These are phyloP conservation scores for Invenusta paracnida DNA, from an alignment of 2,888 invertebrate genomes.

Conservation along the genomic window DNA sequence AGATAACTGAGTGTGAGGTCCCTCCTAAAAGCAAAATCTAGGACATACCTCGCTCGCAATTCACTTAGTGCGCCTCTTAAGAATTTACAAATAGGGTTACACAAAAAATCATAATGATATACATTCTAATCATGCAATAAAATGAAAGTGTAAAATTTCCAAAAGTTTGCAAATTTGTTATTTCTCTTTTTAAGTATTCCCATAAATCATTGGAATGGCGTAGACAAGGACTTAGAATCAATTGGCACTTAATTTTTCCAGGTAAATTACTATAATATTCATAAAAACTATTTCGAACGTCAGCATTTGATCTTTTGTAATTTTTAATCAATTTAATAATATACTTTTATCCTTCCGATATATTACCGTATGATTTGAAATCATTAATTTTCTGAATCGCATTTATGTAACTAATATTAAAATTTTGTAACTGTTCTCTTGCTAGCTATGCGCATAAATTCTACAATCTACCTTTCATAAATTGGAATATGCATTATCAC, in stretches of 20 bases:
- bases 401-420: neutral
- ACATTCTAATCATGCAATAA: too few species aligned
- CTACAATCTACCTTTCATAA: too few species aligned
- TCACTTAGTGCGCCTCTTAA: neutral
- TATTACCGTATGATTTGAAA: too few species aligned
- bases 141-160: neutral
- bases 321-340: neutral
- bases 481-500: too few species aligned
- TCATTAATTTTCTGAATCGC: neutral
- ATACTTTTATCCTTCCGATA: too few species aligned
- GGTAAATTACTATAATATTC: slow-evolving; percentile 8
- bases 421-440: too few species aligned
- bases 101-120: too few species aligned
- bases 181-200: slow-evolving; percentile 17
- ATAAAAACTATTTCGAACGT: too few species aligned
- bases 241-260: neutral
- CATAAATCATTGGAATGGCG: neutral
- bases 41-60: neutral
- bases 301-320: too few species aligned
- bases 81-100: too few species aligned
- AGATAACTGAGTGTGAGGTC: slow-evolving; percentile 1
- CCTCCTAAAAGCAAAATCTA: neutral
- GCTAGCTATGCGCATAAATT: too few species aligned
- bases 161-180: neutral
- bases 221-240: neutral